Base-by-base conservation (phyloP, 2,888 invertebrate species). In the Isoperla grammatica region DNA sequence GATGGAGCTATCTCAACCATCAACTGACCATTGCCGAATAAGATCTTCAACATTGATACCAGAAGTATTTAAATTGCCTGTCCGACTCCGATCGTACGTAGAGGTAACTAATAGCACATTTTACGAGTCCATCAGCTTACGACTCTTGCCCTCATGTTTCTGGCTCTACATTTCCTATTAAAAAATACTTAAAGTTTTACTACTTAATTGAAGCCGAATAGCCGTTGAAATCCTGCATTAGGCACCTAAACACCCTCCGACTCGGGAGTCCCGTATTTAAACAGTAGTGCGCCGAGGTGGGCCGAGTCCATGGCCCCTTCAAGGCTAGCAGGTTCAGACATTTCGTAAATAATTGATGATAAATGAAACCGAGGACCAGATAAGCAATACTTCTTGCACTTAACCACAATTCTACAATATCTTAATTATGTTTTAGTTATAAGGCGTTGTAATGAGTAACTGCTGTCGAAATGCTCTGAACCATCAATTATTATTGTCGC, bases 341-440 rank as follows among this genome's bases (percentile, higher is more conserved):
- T 12, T 12, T 46, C 12, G 20, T 19, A 46, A 46, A 46, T 46
- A 19, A 20, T 46, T n/a, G 20, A 46, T 46, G 20, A 46, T 46
- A 46, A 46, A 46, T 46, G 46, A 20, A 22, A 20, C 20, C 1
- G 20, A 20, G 8, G 4, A 22, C 20, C 20, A 20, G 46, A 46
- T 46, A 46, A 46, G 46, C 22, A 46, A 46, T 20, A 46, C 22
- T 22, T 19, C 46, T 46, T 46, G 46, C 46, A 46, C 46, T 46
- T 46, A 46, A 22, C 46, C 4, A 46, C 4, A 46, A 46, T 20
- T 12, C 46, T 20, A 22, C 22, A 46, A 46, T 46, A 22, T 46
- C 46, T 46, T 46, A 46, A 46, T 46, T 17, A 23, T 11, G 12
- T 50, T 23, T 50, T 50, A 15, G 23, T 50, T 29, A 35, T 35